Percentiles rank a stretch among this genome's conserved stretches.
Evolutionary conservation across 2,797 vertebrate genomes (phyloP).

Genomic region (Pterois miles): DNA sequence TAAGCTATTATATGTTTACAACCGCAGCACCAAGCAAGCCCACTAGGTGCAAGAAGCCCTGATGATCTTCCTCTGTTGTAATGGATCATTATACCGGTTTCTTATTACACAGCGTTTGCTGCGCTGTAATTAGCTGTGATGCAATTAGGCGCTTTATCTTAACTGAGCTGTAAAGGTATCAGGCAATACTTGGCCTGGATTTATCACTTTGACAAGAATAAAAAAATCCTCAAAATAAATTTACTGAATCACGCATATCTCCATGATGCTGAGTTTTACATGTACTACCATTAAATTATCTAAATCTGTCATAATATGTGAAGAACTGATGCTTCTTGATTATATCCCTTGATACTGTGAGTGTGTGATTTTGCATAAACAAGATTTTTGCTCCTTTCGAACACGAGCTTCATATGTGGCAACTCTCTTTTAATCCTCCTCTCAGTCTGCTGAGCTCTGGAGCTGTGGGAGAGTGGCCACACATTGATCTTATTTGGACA

Average conservation of each 20-base stretch:
- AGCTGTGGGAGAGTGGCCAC: constrained; percentile 51
- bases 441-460: constrained; percentile 23
- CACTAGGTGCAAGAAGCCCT: constrained; percentile 74
- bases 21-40: constrained; percentile 80
- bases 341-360: background rate
- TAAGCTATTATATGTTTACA: constrained; percentile 91
- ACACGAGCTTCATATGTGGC: constrained; percentile 4
- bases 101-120: constrained; percentile 59
- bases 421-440: constrained; percentile 28
- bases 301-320: background rate
- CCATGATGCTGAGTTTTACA: background rate
- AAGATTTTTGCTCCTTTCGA: constrained; percentile 16
- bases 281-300: background rate
- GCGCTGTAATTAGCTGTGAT: constrained; percentile 50
- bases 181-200: constrained; percentile 33
- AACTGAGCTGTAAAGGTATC: constrained; percentile 36
- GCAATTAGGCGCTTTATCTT: constrained; percentile 48
- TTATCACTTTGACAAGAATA: constrained; percentile 20
- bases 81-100: constrained; percentile 66
- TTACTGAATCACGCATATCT: background rate
- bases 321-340: background rate
- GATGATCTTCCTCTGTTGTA: constrained; percentile 62
- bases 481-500: constrained; percentile 77
- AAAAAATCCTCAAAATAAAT: background rate
- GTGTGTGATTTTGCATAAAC: constrained; percentile 23